Evolutionary conservation across 2,113 vertebrate species (phyloP).

Genomic region (Oryzias curvinotus): DNA sequence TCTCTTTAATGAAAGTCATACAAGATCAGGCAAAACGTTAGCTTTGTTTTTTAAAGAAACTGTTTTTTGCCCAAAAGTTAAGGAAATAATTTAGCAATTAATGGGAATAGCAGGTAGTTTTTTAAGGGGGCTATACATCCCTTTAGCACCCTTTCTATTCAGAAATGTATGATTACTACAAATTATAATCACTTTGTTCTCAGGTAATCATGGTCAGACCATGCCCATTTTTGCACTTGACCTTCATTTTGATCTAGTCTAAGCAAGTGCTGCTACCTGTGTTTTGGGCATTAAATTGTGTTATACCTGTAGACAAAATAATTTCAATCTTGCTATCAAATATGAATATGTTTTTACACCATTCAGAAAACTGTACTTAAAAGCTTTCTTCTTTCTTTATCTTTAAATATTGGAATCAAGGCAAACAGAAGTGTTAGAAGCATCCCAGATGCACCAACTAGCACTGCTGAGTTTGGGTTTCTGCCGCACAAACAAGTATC

Average conservation of each 20-base stretch:
- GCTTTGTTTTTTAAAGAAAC: not conserved
- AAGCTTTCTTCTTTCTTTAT: too few species aligned
- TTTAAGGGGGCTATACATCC: not conserved
- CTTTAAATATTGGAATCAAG: too few species aligned
- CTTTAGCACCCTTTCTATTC: not conserved
- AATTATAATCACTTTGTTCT: not conserved
- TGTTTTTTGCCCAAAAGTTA: not conserved
- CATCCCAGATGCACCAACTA: too few species aligned
- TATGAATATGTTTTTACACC: too few species aligned
- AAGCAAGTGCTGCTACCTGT: not conserved
- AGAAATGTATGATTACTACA: too few species aligned
- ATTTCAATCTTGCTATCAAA: too few species aligned
- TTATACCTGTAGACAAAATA: not conserved
- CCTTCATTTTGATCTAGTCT: not conserved
- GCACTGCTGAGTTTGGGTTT: too few species aligned
- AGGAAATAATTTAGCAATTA: not conserved
- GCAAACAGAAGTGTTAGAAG: too few species aligned
- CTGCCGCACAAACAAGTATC: too few species aligned
- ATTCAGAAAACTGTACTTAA: too few species aligned
- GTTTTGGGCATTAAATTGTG: not conserved
- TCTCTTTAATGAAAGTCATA: not conserved
- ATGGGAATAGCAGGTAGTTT: not conserved
- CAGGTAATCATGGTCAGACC: not conserved
- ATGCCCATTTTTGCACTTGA: not conserved
- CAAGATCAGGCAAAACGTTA: not conserved